Evolutionary conservation across 1,140 invertebrate species (phyloP).

Genomic region (Philaenus spumarius): DNA sequence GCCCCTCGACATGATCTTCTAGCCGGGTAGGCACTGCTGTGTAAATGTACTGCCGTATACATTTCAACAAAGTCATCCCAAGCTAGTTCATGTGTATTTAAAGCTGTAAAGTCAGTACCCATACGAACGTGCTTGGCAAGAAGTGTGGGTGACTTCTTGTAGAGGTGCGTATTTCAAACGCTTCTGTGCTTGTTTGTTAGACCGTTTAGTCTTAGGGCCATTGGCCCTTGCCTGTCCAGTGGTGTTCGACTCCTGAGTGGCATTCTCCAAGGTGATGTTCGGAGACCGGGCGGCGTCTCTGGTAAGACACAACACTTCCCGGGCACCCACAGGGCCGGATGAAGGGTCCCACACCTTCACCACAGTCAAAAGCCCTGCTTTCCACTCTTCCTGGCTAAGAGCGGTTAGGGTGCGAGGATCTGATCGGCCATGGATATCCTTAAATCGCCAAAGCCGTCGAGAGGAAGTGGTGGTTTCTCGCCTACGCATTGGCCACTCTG

Average conservation of each 20-base stretch:
- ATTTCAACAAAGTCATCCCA: neutral
- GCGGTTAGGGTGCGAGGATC: too few relatives aligned
- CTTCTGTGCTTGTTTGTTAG: neutral
- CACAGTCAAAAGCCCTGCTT: too few relatives aligned
- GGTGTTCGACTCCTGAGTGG: too few relatives aligned
- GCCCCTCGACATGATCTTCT: neutral
- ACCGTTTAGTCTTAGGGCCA: neutral
- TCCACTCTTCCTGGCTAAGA: too few relatives aligned
- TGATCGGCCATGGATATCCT: too few relatives aligned
- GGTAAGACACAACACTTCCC: neutral
- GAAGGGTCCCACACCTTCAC: too few relatives aligned
- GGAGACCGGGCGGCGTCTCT: neutral
- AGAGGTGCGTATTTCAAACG: neutral
- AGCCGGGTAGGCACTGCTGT: neutral
- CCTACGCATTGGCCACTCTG: too few relatives aligned
- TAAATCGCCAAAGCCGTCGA: too few relatives aligned
- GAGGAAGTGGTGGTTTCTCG: too few relatives aligned
- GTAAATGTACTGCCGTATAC: constrained; percentile 13
- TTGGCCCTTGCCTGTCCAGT: too few relatives aligned
- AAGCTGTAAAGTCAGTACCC: neutral
- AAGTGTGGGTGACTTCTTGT: neutral
- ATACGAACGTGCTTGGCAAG: too few relatives aligned
- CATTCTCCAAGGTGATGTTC: neutral
- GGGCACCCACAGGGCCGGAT: neutral
- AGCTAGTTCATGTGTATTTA: neutral